A percentile compares a stretch with the other conserved stretches of the same genome.
These are phyloP conservation scores for Nephrotoma flavescens DNA, from an alignment of 2,888 invertebrate species.

Conservation along the genomic window DNA sequence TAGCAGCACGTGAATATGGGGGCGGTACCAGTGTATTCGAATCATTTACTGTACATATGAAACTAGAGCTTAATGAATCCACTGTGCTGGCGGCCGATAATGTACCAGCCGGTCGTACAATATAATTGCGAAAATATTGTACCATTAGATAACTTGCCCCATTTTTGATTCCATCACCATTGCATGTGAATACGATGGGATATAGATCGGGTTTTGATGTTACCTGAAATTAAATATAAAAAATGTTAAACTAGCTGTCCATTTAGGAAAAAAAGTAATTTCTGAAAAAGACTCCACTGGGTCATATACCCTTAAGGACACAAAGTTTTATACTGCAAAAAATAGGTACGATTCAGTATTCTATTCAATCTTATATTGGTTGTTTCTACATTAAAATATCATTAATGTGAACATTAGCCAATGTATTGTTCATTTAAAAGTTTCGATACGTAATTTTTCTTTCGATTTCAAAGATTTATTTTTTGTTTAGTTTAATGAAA, in stretches of 20 bases:
- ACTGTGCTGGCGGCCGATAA: slow-evolving; percentile 73
- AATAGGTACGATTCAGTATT: too few species aligned
- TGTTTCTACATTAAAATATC: too few species aligned
- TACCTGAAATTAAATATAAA: slow-evolving; percentile 37
- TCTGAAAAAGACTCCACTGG: too few species aligned
- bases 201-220: slow-evolving; percentile 76
- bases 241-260: not conserved
- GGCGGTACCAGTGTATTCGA: slow-evolving; percentile 72
- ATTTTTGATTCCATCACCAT: slow-evolving; percentile 47
- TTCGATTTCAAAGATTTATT: too few species aligned
- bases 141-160: slow-evolving; percentile 70
- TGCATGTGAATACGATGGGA: slow-evolving; percentile 68
- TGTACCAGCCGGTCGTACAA: slow-evolving; percentile 59
- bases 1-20: slow-evolving; percentile 66
- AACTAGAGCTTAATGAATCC: slow-evolving; percentile 76
- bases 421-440: too few species aligned
- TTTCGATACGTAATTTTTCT: too few species aligned
- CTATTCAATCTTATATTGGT: too few species aligned
- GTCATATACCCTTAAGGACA: not conserved
- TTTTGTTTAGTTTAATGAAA: too few species aligned
- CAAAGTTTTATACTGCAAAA: too few species aligned
- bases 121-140: slow-evolving; percentile 68
- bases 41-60: slow-evolving; percentile 75
- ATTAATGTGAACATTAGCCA: too few species aligned
- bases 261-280: not conserved